A percentile compares a stretch with the other conserved stretches of the same genome.
These are phyloP conservation scores for Drosophila kuntzei DNA, from an alignment of 2,888 invertebrate species.

Conservation along the genomic window DNA sequence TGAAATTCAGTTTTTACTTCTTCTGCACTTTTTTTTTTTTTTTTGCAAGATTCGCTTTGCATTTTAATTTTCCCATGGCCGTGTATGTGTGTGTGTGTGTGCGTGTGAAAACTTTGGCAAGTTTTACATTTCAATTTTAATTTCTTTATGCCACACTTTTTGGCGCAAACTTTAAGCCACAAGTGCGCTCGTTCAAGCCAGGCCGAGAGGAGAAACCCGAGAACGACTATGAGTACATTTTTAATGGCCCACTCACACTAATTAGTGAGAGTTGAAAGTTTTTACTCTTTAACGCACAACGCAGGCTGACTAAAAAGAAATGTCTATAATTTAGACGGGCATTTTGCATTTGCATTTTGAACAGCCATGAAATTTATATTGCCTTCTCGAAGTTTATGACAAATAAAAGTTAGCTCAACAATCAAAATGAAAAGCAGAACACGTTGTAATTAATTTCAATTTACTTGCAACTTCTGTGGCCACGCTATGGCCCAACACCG, in stretches of 20 bases:
- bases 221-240: slow-evolving; percentile 37
- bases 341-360: slow-evolving; percentile 54
- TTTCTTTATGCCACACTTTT: slow-evolving; percentile 63
- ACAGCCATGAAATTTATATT: slow-evolving; percentile 46
- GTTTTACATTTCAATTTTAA: slow-evolving; percentile 77
- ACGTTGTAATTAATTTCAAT: slow-evolving; percentile 80
- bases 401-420: slow-evolving; percentile 70
- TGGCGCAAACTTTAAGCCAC: slow-evolving; percentile 63
- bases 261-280: slow-evolving; percentile 59
- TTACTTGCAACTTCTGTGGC: slow-evolving; percentile 64
- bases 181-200: slow-evolving; percentile 26
- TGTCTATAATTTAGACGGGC: slow-evolving; percentile 12
- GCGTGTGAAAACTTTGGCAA: slow-evolving; percentile 62
- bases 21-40: slow-evolving; percentile 10
- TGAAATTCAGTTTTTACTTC: slow-evolving; percentile 54
- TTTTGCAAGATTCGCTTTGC: slow-evolving; percentile 54
- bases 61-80: slow-evolving; percentile 66
- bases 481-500: slow-evolving; percentile 5
- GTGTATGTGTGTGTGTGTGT: slow-evolving; percentile 32
- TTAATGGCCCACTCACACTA: slow-evolving; percentile 67
- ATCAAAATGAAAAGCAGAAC: slow-evolving; percentile 68
- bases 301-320: slow-evolving; percentile 8
- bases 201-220: background rate
- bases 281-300: slow-evolving; percentile 29
- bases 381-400: slow-evolving; percentile 64